These are phyloP conservation scores for Sesia bembeciformis DNA, from an alignment of 2,888 invertebrate species.

Conservation along the genomic window DNA sequence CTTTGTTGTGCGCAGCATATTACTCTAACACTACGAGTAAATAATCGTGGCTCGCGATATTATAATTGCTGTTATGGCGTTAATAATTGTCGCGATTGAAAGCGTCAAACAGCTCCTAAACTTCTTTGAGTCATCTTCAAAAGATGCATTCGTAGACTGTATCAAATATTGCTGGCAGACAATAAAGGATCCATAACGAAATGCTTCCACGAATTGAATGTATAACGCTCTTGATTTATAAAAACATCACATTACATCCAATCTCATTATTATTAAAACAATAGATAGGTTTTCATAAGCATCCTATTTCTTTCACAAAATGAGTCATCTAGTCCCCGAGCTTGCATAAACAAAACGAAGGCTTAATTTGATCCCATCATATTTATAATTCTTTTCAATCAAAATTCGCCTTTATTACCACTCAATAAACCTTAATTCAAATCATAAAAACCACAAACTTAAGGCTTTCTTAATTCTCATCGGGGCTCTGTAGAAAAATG, in stretches of 20 bases:
- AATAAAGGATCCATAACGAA: too few species aligned
- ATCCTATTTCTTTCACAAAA: conserved; percentile 50
- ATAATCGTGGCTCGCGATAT: too few species aligned
- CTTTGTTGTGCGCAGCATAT: too few species aligned
- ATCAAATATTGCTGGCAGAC: too few species aligned
- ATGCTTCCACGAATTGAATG: not conserved
- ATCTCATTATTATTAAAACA: conserved; percentile 41
- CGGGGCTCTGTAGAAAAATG: not conserved
- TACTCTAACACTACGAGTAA: too few species aligned
- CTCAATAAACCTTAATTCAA: not conserved
- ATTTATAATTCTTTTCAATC: conserved; percentile 9
- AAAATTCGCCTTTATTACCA: conserved; percentile 10
- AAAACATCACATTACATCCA: conserved; percentile 26
- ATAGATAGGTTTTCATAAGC: conserved; percentile 32
- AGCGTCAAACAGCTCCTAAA: too few species aligned
- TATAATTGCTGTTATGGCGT: too few species aligned
- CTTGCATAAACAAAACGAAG: conserved; percentile 38
- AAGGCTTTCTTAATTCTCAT: not conserved
- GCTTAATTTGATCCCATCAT: conserved; percentile 34
- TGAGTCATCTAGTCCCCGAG: conserved; percentile 43
- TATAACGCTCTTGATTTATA: conserved; percentile 31
- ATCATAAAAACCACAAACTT: not conserved
- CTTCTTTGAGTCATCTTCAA: too few species aligned
- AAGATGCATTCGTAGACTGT: too few species aligned
- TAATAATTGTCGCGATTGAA: too few species aligned